Conservation (phyloP, 2,113 vertebrate genomes). For the Microcebus murinus region DNA sequence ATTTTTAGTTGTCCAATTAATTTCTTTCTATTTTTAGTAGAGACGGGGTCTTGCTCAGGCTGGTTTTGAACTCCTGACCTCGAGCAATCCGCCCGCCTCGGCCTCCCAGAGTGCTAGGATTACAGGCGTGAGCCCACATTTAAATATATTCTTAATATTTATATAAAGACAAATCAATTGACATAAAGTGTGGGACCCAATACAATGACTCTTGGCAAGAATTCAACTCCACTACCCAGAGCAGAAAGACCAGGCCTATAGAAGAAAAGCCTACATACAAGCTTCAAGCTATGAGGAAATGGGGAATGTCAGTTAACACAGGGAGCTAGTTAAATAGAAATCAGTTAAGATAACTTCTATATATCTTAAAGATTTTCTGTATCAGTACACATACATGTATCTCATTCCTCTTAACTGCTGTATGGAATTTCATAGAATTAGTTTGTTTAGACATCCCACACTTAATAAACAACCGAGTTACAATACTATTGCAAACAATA, state of each 20-base stretch:
- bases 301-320: background rate
- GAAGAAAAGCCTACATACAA: background rate
- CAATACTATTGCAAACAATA: background rate
- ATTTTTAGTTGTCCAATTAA: too few species aligned
- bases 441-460: background rate
- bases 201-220: constrained; percentile 7
- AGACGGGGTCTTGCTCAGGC: too few species aligned
- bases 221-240: background rate
- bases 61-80: too few species aligned
- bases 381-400: background rate
- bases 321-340: background rate
- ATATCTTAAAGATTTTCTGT: background rate
- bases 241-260: background rate
- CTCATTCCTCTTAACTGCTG: constrained; percentile 29
- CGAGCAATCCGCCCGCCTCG: too few species aligned
- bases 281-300: background rate
- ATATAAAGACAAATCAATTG: background rate
- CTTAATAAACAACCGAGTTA: background rate
- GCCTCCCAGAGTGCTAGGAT: too few species aligned
- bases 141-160: background rate
- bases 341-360: background rate
- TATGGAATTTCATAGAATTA: background rate
- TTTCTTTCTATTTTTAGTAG: too few species aligned
- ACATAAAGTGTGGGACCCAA: background rate
- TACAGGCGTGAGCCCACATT: too few species aligned